phyloP scores from a whole-genome alignment of 1,140 invertebrate species.

The Stenopsyche tienmushanensis region DNA sequence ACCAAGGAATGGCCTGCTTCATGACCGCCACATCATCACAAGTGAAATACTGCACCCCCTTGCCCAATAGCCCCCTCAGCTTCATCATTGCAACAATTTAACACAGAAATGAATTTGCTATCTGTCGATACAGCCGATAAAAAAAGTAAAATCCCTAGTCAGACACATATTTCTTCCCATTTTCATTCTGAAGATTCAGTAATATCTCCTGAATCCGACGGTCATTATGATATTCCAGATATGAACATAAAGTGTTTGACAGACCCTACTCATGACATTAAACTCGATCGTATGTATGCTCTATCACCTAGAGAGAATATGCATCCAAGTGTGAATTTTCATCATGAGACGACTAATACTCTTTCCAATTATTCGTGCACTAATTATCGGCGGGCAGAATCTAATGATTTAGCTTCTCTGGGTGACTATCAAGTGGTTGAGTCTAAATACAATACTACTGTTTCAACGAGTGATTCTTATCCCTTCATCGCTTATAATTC shows the following conservation, averaged over 20 bases:
- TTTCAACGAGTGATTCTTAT: conserved; percentile 4
- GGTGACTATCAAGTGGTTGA: conserved; percentile 6
- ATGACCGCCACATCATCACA: conserved; percentile 42
- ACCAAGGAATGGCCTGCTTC: conserved; percentile 58
- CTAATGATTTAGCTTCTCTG: not conserved
- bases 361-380: not conserved
- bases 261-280: not conserved
- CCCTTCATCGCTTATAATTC: conserved; percentile 18
- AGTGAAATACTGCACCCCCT: conserved; percentile 33
- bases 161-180: not conserved
- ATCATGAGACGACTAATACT: not conserved
- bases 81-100: conserved; percentile 21
- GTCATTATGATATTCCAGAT: conserved; percentile 10
- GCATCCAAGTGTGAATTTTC: conserved; percentile 3
- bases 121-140: conserved; percentile 18
- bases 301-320: not conserved
- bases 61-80: conserved; percentile 19
- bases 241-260: not conserved
- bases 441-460: conserved; percentile 1
- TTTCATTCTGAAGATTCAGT: conserved; percentile 15
- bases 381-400: not conserved
- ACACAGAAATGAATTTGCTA: conserved; percentile 10
- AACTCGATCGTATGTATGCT: conserved; percentile 6
- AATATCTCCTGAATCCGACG: not conserved
- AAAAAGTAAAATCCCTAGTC: conserved; percentile 1